Conservation (phyloP, 2,113 vertebrate genomes). For the Otolemur garnettii region DNA sequence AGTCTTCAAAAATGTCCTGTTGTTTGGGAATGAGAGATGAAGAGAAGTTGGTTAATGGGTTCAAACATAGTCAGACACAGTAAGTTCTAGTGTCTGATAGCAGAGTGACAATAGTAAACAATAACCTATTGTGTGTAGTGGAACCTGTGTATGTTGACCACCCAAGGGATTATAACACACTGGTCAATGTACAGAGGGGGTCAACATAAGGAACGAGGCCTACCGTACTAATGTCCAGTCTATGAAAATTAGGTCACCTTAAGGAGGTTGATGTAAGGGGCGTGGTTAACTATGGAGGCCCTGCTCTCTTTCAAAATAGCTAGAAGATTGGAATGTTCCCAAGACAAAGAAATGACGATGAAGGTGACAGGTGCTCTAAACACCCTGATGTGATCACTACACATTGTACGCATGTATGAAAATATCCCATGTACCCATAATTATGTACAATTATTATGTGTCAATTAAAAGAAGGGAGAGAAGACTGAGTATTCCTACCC, state of each 20-base stretch:
- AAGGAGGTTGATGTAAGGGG: too few relatives aligned
- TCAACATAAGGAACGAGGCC: too few relatives aligned
- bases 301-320: not conserved
- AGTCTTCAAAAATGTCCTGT: not conserved
- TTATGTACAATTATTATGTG: not conserved
- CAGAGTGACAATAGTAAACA: not conserved
- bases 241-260: too few relatives aligned
- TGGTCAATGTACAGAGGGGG: too few relatives aligned
- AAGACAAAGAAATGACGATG: not conserved
- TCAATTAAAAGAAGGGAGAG: not conserved
- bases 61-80: not conserved
- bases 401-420: not conserved
- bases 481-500: not conserved
- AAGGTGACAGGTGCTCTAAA: not conserved
- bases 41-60: not conserved
- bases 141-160: too few relatives aligned
- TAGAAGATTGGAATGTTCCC: not conserved
- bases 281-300: too few relatives aligned
- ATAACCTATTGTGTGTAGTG: not conserved
- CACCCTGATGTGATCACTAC: not conserved
- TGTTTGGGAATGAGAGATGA: not conserved
- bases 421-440: not conserved
- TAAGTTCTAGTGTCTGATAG: not conserved
- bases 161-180: too few relatives aligned
- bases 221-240: too few relatives aligned